Percentiles rank a stretch among this genome's conserved stretches.
Conservation (phyloP, 2,113 vertebrate genomes). For the Dicrurus megarhynchus region DNA sequence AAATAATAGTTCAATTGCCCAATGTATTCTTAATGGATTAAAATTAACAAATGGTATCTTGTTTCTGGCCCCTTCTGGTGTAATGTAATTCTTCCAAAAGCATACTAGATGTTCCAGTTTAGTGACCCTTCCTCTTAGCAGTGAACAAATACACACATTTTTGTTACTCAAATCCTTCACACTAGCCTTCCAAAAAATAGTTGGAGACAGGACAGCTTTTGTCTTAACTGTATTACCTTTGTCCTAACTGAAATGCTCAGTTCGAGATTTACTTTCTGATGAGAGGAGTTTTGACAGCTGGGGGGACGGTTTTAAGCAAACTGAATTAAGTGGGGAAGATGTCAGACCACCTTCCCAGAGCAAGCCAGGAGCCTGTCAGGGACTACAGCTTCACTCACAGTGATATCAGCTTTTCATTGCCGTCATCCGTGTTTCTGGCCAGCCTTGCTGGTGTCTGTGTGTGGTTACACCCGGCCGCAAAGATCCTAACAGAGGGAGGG, state of each 20-base stretch:
- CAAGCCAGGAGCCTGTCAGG: not conserved
- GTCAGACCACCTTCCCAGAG: not conserved
- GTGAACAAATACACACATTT: conserved; percentile 20
- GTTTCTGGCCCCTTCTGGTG: conserved; percentile 71
- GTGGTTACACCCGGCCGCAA: not conserved
- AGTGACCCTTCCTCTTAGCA: conserved; percentile 60
- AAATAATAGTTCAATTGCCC: conserved; percentile 65
- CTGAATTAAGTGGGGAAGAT: not conserved
- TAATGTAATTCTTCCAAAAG: conserved; percentile 69
- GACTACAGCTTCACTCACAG: not conserved
- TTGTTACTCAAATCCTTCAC: not conserved
- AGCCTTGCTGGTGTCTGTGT: not conserved
- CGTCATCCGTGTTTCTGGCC: not conserved
- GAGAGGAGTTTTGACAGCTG: conserved; percentile 12
- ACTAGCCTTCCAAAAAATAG: conserved; percentile 12
- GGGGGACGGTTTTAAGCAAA: not conserved
- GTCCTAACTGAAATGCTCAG: not conserved
- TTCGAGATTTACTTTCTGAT: not conserved
- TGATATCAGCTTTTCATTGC: not conserved
- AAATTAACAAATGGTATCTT: conserved; percentile 73
- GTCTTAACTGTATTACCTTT: not conserved
- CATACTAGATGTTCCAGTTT: conserved; percentile 53
- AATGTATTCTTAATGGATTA: conserved; percentile 72
- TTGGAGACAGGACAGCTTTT: conserved; percentile 36
- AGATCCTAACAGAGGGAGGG: not conserved